Percentiles rank a stretch among this genome's conserved stretches.
Evolutionary conservation across 2,113 vertebrate species (phyloP).

Genomic region (Corythaeola cristata): DNA sequence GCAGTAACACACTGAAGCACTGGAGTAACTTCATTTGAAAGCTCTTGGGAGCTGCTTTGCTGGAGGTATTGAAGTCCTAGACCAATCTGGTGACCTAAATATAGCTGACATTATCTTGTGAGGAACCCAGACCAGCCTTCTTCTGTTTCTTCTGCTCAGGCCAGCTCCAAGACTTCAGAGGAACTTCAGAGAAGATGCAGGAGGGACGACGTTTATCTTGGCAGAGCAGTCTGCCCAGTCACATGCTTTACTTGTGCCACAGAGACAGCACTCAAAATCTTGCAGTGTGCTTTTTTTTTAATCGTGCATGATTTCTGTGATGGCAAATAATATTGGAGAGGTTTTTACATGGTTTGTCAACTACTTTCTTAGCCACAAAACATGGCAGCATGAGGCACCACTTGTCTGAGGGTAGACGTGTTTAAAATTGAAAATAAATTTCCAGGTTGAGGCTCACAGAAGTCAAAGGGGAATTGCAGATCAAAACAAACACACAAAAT

Average conservation of each 20-base stretch:
- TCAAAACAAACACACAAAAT: not conserved
- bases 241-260: not conserved
- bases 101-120: not conserved
- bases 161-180: not conserved
- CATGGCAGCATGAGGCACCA: not conserved
- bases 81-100: not conserved
- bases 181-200: not conserved
- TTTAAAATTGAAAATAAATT: not conserved
- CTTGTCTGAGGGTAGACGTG: not conserved
- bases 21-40: not conserved
- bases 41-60: not conserved
- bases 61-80: not conserved
- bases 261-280: not conserved
- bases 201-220: not conserved
- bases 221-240: not conserved
- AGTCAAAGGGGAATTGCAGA: not conserved
- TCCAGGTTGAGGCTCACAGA: not conserved
- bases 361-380: not conserved
- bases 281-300: not conserved
- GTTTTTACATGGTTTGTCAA: not conserved
- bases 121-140: not conserved
- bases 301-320: not conserved
- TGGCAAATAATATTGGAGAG: not conserved
- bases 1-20: not conserved
- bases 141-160: not conserved